Percentiles rank a stretch among this genome's conserved stretches.
These are phyloP conservation scores for Strigamia transsilvanica DNA, from an alignment of 2,888 invertebrate species.

Conservation along the genomic window DNA sequence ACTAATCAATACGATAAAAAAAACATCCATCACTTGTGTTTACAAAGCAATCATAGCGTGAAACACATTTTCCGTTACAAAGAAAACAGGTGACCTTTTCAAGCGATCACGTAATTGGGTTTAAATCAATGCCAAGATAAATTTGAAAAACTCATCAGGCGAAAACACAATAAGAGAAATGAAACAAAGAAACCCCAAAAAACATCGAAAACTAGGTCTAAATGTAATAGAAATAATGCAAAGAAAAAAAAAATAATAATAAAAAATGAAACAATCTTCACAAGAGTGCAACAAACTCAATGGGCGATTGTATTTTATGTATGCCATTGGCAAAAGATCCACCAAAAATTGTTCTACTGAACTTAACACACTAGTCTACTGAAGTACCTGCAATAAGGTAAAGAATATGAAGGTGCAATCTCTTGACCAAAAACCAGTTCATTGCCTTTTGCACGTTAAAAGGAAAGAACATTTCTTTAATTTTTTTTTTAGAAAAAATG, in stretches of 20 bases:
- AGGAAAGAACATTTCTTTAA: background rate
- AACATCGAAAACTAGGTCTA: constrained; percentile 11
- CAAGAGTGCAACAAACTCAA: constrained; percentile 16
- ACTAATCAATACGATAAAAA: too few relatives aligned
- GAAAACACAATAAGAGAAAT: constrained; percentile 5
- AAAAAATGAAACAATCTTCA: constrained; percentile 5
- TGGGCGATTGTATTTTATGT: constrained; percentile 34
- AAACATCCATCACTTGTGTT: too few relatives aligned
- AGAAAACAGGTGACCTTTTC: background rate
- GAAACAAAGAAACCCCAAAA: background rate
- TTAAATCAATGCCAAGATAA: background rate
- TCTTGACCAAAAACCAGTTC: constrained; percentile 33
- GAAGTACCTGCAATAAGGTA: background rate
- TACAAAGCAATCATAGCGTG: too few relatives aligned
- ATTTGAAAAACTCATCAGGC: background rate
- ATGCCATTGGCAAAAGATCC: constrained; percentile 32
- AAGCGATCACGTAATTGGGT: background rate
- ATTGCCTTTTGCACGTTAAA: constrained; percentile 14
- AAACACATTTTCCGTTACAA: too few relatives aligned
- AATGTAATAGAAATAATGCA: background rate
- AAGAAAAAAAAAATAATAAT: background rate
- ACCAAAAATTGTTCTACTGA: constrained; percentile 48
- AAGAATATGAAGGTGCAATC: constrained; percentile 6
- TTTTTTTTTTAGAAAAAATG: too few relatives aligned
- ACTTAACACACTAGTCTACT: background rate